Base-by-base conservation (phyloP, 2,888 invertebrate species). In the Loripinus fragilis region DNA sequence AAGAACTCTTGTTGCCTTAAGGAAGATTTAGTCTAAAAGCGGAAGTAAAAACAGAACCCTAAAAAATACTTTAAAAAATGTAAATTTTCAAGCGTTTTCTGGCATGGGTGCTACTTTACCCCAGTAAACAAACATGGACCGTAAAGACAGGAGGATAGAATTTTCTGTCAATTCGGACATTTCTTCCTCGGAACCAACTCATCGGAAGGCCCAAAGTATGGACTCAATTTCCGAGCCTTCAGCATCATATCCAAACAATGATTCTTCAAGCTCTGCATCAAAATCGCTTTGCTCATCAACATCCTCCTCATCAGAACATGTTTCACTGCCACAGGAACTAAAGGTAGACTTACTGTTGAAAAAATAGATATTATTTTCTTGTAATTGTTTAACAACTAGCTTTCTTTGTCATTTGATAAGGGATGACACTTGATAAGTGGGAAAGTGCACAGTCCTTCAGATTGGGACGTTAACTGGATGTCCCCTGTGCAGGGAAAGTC, bases 241-340 rank as follows among this genome's bases (percentile, higher is more conserved):
- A 0, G 81, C 84, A 2, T 88, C 89, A 8, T 80, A 80, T 48
- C 85, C 87, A 1, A 74, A 85, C 25, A 85, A 86, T 67, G 88
- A 88, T 28, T 86, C 87, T 20, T 88, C 87, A 42, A 88, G 85
- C 3, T 92, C 92, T 0, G 90, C 91, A 25, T 91, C 92, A 12
- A 91, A 91, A 76, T 91, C 91, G 12, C 75, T 92, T 3, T 91
- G 91, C 81, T 93, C 93, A 1, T 92, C 93, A 30, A 87, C 91
- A n/a, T 93, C 93, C 7, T 90, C 92, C 1, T 93, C 93, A 0
- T 91, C 92, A 15, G 93, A 92, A 81, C 92, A 91, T 80, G 89
- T 91, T n/a, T 33, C 30, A 28, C 87, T 87, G 8, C 78, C 84
- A 12, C 83, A 80, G 50, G 86, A 87, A 71, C 71, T 80, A 52